Percentiles rank a stretch among this genome's conserved stretches.
Conservation (phyloP, 2,888 invertebrate genomes). For the Polydrusus pterygomalis region DNA sequence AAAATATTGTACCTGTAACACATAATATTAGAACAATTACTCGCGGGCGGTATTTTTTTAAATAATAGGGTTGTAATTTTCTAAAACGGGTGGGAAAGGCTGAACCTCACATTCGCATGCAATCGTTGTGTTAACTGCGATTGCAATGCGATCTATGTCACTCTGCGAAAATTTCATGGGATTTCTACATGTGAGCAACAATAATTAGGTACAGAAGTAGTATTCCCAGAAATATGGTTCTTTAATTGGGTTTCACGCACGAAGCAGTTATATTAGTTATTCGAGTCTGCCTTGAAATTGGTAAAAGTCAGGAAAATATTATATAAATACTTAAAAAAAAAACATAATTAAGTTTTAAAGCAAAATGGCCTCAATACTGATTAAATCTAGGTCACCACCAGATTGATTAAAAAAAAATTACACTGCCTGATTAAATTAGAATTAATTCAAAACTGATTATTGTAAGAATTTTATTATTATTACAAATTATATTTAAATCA, state of each 20-base stretch:
- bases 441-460: no score
- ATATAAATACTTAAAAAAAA: neutral
- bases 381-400: no score
- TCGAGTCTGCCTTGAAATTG: neutral
- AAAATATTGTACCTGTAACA: conserved; percentile 9
- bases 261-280: conserved; percentile 10
- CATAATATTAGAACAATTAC: neutral
- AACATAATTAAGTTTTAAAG: no score
- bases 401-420: no score
- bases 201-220: conserved; percentile 15
- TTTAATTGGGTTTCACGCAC: conserved; percentile 12
- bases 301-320: neutral
- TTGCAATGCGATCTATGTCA: conserved; percentile 18
- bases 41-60: conserved; percentile 8
- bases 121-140: conserved; percentile 13
- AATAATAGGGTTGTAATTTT: conserved; percentile 20
- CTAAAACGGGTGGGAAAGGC: conserved; percentile 23
- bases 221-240: conserved; percentile 18
- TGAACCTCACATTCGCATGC: conserved; percentile 16
- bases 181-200: conserved; percentile 19
- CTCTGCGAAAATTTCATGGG: conserved; percentile 16
- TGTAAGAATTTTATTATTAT: no score
- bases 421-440: no score
- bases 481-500: no score
- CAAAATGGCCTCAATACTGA: no score